Base-by-base conservation (phyloP, 2,113 vertebrate species). In the Corythoichthys haematopterus region DNA sequence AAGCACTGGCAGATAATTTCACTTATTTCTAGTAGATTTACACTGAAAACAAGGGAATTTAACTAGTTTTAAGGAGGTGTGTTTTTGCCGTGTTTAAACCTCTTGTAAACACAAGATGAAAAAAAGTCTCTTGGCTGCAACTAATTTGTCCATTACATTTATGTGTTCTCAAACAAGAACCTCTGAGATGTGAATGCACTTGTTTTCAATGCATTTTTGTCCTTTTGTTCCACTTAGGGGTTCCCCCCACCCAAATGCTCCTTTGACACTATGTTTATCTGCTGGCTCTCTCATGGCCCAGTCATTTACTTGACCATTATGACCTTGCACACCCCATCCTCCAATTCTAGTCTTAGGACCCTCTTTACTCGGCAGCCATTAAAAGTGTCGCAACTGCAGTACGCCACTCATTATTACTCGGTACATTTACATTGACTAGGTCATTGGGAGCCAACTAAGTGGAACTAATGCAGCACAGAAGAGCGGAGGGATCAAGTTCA, bases 401-500 rank as follows among this genome's bases (percentile, higher is more conserved):
- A 84, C 56, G 85, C 84, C 89, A 88, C 89, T 91, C 91, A 91
- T 89, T 91, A 90, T 86, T 87, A 79, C 81, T 81, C 80, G 67
- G 71, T 88, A 80, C 87, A 89, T 93, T 91, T 93, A 81, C 65
- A 59, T 87, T 95, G 93, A 96, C 94, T 93, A 94, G 93, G 89
- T 94, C 92, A 93, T 94, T 96, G 94, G 90, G 88, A 93, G 71
- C 87, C 91, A 95, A 79, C 91, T 94, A 94, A 91, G 91, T 94
- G 94, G 94, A 96, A 96, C 92, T 95, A 94, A 97, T 95, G 92
- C 91, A 93, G 87, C 89, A 76, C 89, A 92, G 91, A 93, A 93
- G 92, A 93, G 89, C 87, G 84, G 88, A 91, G 84, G 86, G 90
- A 82, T 93, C 91, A 90, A 86, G 85, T 92, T 90, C 89, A 88